Percentiles rank a stretch among this genome's conserved stretches.
Conservation (phyloP, 2,888 invertebrate genomes). For the Didymodactylos carnosus region DNA sequence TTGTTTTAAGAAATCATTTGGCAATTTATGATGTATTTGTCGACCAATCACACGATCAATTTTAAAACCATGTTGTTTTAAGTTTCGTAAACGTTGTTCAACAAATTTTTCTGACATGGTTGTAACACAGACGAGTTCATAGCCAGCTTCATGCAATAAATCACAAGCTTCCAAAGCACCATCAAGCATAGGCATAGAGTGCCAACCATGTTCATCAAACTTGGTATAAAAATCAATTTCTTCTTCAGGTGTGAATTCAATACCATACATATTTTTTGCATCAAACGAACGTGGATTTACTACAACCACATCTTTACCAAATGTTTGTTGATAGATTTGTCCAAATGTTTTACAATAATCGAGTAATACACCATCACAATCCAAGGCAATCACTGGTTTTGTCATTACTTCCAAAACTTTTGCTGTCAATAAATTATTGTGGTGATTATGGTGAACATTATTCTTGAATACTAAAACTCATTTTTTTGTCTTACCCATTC, state of each 20-base stretch:
- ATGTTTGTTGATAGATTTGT: neutral
- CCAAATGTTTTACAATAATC: neutral
- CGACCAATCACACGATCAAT: neutral
- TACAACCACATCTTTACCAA: neutral
- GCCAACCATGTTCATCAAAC: neutral
- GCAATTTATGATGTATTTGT: too few species aligned
- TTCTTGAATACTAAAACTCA: too few species aligned
- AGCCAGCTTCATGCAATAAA: neutral
- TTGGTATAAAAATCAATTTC: neutral
- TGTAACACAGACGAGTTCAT: neutral
- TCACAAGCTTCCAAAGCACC: neutral
- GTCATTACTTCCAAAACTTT: too few species aligned
- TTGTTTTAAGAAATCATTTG: neutral
- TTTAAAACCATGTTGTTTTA: neutral
- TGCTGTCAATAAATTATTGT: too few species aligned
- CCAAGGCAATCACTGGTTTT: neutral
- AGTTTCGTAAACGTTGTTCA: neutral
- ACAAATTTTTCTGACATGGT: neutral
- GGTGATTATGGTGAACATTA: too few species aligned
- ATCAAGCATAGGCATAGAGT: neutral
- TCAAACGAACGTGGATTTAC: too few species aligned
- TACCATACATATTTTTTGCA: neutral
- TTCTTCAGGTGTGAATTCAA: neutral
- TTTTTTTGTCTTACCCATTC: too few species aligned
- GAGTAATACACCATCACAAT: neutral